Base-by-base conservation (phyloP, 2,888 invertebrate species). In the Mactromeris polynyma region DNA sequence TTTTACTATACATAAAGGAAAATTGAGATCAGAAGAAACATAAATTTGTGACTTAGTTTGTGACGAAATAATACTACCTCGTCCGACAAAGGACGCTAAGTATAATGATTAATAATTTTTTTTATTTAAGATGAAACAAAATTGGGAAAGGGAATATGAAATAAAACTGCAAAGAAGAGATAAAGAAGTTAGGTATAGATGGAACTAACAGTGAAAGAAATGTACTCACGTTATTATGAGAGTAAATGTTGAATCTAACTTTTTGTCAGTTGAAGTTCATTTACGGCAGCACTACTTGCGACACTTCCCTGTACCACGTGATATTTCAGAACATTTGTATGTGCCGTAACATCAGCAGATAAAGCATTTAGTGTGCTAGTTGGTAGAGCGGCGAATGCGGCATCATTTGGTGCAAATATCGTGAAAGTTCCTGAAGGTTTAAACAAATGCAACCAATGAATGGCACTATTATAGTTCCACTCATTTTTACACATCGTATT, bases 381-480 rank as follows among this genome's bases (percentile, higher is more conserved):
- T 9, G 84, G 85, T 38, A 90, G 21, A 46, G 78, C 82, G 14
- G 79, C 78, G 77, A 94, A 89, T 21, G 93, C 92, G n/a, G 64
- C 86, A 73, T 94, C 88, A n/a, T 91, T 90, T n/a, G n/a, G n/a
- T n/a, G n/a, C n/a, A n/a, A n/a, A n/a, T n/a, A n/a, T n/a, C n/a
- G n/a, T n/a, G n/a, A n/a, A n/a, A n/a, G n/a, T n/a, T n/a, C n/a
- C n/a, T n/a, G n/a, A n/a, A n/a, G n/a, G n/a, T n/a, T n/a, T 1
- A n/a, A n/a, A n/a, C n/a, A n/a, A n/a, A n/a, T n/a, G n/a, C n/a
- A n/a, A n/a, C n/a, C n/a, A n/a, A n/a, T n/a, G n/a, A n/a, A n/a
- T n/a, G n/a, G n/a, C n/a, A n/a, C n/a, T n/a, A n/a, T n/a, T n/a
- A n/a, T n/a, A n/a, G n/a, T n/a, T n/a, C n/a, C n/a, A n/a, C n/a